Percentiles rank a stretch among this genome's conserved stretches.
Conservation (phyloP, 53 echinoderm and acorn worm genomes). For the Holothuria leucospilota region DNA sequence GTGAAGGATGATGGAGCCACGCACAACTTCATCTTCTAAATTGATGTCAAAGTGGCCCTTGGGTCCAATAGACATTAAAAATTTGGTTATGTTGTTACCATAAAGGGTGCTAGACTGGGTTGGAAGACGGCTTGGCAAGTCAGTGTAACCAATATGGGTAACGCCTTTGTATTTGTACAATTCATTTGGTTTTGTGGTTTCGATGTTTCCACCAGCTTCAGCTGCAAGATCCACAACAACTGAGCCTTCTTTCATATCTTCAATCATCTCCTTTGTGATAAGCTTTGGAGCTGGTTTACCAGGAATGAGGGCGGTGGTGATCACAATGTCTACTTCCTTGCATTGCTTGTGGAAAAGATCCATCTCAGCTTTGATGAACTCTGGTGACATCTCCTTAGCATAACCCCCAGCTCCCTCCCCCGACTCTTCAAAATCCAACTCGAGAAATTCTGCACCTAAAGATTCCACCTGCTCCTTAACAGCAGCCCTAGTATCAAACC, state of each 20-base stretch:
- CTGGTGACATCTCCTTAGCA: slow-evolving; percentile 99
- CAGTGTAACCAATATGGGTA: slow-evolving; percentile 93
- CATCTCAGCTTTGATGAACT: slow-evolving; percentile 98
- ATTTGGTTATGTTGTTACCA: slow-evolving; percentile 95
- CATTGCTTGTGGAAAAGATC: slow-evolving; percentile 95
- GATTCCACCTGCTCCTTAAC: slow-evolving; percentile 99
- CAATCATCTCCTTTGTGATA: slow-evolving; percentile 96
- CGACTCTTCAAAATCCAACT: slow-evolving; percentile 88
- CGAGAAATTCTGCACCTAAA: slow-evolving; percentile 95
- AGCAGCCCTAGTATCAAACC: slow-evolving; percentile 95
- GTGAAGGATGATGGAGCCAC: slow-evolving; percentile 89
- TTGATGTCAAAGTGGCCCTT: slow-evolving; percentile 90
- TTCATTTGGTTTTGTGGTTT: slow-evolving; percentile 93
- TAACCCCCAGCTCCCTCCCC: slow-evolving; percentile 97
- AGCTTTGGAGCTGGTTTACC: slow-evolving; percentile 95
- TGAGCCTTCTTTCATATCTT: slow-evolving; percentile 97
- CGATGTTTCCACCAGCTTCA: slow-evolving; percentile 97
- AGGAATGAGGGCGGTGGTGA: slow-evolving; percentile 95
- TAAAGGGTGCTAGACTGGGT: slow-evolving; percentile 98
- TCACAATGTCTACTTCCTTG: slow-evolving; percentile 91
- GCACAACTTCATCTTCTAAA: slow-evolving; percentile 94
- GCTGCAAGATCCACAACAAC: slow-evolving; percentile 98
- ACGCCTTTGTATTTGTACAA: slow-evolving; percentile 93
- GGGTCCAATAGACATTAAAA: slow-evolving; percentile 86
- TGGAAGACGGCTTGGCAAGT: slow-evolving; percentile 94